These are phyloP conservation scores for Seison nebaliae DNA, from an alignment of 1,140 invertebrate genomes.

Conservation along the genomic window DNA sequence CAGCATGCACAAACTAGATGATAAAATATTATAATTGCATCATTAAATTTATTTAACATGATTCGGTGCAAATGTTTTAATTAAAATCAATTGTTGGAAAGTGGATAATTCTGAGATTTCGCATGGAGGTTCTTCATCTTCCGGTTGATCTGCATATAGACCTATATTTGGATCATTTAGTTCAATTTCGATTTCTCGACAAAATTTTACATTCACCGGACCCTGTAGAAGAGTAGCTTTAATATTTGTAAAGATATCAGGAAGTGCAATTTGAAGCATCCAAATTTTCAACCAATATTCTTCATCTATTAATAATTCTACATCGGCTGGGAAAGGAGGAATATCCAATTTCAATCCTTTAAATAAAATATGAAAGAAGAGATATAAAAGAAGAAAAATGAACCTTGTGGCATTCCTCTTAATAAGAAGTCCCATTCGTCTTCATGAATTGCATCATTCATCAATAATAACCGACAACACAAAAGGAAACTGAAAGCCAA, in stretches of 20 bases:
- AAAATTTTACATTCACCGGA: too few relatives aligned
- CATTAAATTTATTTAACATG: conserved; percentile 16
- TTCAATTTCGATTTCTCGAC: too few relatives aligned
- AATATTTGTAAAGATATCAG: too few relatives aligned
- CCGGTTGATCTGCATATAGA: conserved; percentile 1
- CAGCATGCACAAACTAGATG: conserved; percentile 44
- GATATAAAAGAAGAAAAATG: too few relatives aligned
- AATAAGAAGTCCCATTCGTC: conserved; percentile 46
- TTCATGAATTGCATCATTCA: conserved; percentile 32
- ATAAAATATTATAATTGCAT: conserved; percentile 27
- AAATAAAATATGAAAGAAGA: too few relatives aligned
- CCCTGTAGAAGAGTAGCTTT: too few relatives aligned
- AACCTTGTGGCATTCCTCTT: conserved; percentile 38
- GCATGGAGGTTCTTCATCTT: conserved; percentile 1
- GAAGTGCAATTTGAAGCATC: too few relatives aligned
- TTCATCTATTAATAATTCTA: too few relatives aligned
- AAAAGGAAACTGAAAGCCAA: conserved; percentile 39
- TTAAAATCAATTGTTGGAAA: conserved; percentile 28
- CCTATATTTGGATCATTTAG: too few relatives aligned
- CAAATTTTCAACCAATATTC: conserved; percentile 18
- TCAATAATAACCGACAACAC: conserved; percentile 43
- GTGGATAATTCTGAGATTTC: conserved; percentile 18
- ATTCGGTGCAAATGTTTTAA: conserved; percentile 24
- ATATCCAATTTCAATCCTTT: too few relatives aligned
- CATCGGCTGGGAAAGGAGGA: too few relatives aligned